phyloP scores from a whole-genome alignment of 1,140 invertebrate species.

The Magallana ariakensis region DNA sequence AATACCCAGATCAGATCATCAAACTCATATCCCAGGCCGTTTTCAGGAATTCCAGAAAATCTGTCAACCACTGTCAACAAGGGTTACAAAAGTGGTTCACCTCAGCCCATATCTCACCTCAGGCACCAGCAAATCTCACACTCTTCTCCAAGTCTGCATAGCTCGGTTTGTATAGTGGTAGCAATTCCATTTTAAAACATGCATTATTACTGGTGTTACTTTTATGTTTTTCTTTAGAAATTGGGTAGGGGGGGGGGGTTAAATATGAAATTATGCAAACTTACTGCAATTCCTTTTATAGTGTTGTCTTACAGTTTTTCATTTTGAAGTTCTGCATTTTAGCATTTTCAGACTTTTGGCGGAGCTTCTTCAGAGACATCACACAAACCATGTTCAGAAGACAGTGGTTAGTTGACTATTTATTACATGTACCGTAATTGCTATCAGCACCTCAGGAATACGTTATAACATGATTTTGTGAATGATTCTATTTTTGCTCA shows the following conservation, averaged over 20 bases:
- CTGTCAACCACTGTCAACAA: not conserved
- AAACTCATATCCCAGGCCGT: not conserved
- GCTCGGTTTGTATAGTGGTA: not conserved
- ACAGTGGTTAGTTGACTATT: not conserved
- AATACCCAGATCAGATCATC: not conserved
- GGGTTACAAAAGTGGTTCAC: not conserved
- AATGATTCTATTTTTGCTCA: no score
- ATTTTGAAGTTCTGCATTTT: not conserved
- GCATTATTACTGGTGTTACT: no score
- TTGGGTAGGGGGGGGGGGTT: no score
- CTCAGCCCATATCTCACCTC: not conserved
- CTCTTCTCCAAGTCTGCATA: not conserved
- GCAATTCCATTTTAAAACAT: no score
- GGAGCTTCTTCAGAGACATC: constrained; percentile 6
- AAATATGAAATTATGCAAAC: no score
- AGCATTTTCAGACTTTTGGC: not conserved
- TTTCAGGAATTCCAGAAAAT: not conserved
- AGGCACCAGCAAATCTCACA: not conserved
- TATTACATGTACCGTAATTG: no score
- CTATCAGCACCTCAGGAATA: no score
- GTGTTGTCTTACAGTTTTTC: no score
- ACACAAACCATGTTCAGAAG: not conserved
- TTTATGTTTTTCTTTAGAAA: no score
- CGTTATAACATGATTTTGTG: no score
- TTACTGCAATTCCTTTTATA: no score